Base-by-base conservation (phyloP, 1,140 invertebrate genomes). In the Drosophila equinoxialis region DNA sequence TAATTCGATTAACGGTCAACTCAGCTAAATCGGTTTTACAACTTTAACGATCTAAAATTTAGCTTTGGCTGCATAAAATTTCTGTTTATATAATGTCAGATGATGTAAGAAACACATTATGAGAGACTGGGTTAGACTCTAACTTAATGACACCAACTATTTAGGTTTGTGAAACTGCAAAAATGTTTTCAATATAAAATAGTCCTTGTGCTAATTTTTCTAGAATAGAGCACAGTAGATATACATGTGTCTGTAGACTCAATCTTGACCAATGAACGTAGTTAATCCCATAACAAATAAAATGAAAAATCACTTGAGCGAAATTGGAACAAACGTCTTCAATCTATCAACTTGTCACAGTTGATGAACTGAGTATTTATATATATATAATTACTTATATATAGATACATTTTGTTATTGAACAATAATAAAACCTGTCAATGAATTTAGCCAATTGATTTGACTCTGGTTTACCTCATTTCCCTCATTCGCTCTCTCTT, bases 261-360 rank as follows among this genome's bases (percentile, higher is more conserved):
- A 62, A 62, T 59, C 68, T 70, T 63, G 68, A 11, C n/a, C 68
- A 63, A 71, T n/a, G 71, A 35, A 71, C 37, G 17, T 3, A 51
- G 17, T 17, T 17, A 58, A 58, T 37, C 30, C 57, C 57, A 58
- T 17, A 10, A 20, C 48, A 10, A 41, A 58, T 30, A 6, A 1
- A 10, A 41, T 41, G 57, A 54, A 57, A 76, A 70, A 60, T 51
- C 74, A 77, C 74, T 76, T 76, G 60, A 76, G 64, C 14, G n/a
- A 42, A 4, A 58, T 51, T 23, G 35, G 62, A 26, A 33, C 30
- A 51, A 51, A 23, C 8, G 17, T 51, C 51, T 76, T 65, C 30
- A 30, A 30, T 30, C 66, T n/a, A 65, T 76, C 55, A 76, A 64
- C 61, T 26, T 63, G 41, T 63, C 8, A 20, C 61, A 26, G n/a